Percentiles rank a stretch among this genome's conserved stretches.
These are phyloP conservation scores for Phalera bucephala DNA, from an alignment of 2,888 invertebrate genomes.

Conservation along the genomic window DNA sequence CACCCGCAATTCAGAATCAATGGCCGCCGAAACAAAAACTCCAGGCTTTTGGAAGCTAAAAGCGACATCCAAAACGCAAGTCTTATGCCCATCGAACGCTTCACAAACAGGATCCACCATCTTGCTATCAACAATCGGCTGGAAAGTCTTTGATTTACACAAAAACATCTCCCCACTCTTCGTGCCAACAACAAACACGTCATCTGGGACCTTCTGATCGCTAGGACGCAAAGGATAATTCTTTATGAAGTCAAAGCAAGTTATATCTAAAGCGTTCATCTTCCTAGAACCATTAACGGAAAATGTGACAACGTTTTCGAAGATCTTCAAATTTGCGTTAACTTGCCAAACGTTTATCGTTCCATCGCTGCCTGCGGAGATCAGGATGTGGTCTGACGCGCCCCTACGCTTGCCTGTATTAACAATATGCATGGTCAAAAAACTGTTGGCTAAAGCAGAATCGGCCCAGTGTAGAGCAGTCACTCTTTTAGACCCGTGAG, in stretches of 20 bases:
- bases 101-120: slow-evolving; percentile 58
- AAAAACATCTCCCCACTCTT: slow-evolving; percentile 53
- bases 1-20: slow-evolving; percentile 63
- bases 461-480: slow-evolving; percentile 62
- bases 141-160: slow-evolving; percentile 47
- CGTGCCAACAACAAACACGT: slow-evolving; percentile 64
- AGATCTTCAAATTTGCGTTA: slow-evolving; percentile 50
- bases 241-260: slow-evolving; percentile 67
- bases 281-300: slow-evolving; percentile 50
- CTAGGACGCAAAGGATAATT: slow-evolving; percentile 47
- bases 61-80: slow-evolving; percentile 56
- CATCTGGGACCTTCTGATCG: slow-evolving; percentile 49
- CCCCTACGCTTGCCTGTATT: slow-evolving; percentile 57
- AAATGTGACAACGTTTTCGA: slow-evolving; percentile 56
- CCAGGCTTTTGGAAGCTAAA: slow-evolving; percentile 59
- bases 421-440: slow-evolving; percentile 54
- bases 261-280: slow-evolving; percentile 49
- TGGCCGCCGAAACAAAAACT: slow-evolving; percentile 59
- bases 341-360: slow-evolving; percentile 66
- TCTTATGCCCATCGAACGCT: slow-evolving; percentile 50
- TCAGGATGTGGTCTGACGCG: slow-evolving; percentile 57
- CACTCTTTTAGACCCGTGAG: slow-evolving; percentile 59
- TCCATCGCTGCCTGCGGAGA: slow-evolving; percentile 54
- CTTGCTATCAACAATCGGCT: slow-evolving; percentile 24
- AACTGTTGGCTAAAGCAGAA: slow-evolving; percentile 46